Evolutionary conservation across 1,140 invertebrate genomes (phyloP), one percentile per base, ranked within the genome.

Genomic region (Lordiphosa clarofinis): DNA sequence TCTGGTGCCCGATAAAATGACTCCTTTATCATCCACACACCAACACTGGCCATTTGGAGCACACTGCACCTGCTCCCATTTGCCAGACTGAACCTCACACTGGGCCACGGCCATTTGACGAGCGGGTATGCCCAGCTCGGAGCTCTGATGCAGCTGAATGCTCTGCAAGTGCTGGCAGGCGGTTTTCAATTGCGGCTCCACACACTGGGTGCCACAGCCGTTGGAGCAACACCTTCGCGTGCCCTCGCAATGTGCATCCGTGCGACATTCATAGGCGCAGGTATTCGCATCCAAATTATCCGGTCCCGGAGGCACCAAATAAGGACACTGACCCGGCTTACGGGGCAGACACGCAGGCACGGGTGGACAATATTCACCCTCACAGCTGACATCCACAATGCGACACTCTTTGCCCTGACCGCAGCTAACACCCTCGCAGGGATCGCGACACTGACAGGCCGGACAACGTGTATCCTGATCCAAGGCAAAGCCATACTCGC

Each of bases 11-110:
- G 92, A 91, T n/a, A 95, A 89, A 89, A 96, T 95, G 40, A 94
- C 94, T 0, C 96, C 96, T 69, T 94, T 92, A 33, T 92, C 90
- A 71, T 97, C 96, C 0, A 97, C 96, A 89, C 96, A 98, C 96
- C 96, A 97, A 86, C 96, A 98, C 65, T 94, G 91, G 5, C 93
- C 93, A 28, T 92, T 92, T 4, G 92, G 91, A 0, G 92, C 91
- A 84, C 96, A 98, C 73, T 98, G 96, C 4, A 95, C 92, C 2
- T 91, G 88, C 48, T 94, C 91, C 89, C 94, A 98, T 12, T 91
- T 92, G 4, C 96, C 96, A 44, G 94, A 92, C 1, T 90, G 88
- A 55, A 93, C 92, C 6, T 89, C 72, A 88, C 96, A 98, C 31
- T 93, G 91, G 0, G 96, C 96, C 28, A 96, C 93, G 74, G 95